Base-by-base conservation (phyloP, 2,888 invertebrate genomes). In the Plusia festucae region DNA sequence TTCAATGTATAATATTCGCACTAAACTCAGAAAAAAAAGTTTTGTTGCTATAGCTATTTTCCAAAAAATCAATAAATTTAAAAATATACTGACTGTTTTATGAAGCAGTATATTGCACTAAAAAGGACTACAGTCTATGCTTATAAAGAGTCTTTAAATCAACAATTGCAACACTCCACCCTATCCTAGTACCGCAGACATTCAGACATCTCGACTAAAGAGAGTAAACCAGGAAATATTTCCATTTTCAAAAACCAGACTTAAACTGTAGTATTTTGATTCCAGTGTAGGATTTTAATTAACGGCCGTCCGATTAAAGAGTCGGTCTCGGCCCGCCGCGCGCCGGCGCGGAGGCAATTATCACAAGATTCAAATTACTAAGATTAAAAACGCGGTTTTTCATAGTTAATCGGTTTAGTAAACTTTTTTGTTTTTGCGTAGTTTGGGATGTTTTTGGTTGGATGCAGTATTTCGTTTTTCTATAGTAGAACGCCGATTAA, bases 231-330 rank as follows among this genome's bases (percentile, higher is more conserved):
- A 49, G 46, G 20, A 49, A 18, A 18, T 49, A 49, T 49, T 49
- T 18, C 9, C 11, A 40, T 49, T 49, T 49, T 49, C 18, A 8
- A 49, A 49, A 49, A 18, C 46, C n/a, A 52, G 8, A 24, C 1
- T 40, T 44, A 11, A 44, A 53, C 24, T 34, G 15, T 22, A 46
- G n/a, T 22, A 22, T 22, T 22, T 58, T 30, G 46, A 51, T 71
- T 71, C 70, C 78, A 75, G 76, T 82, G 79, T 76, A 76, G 68
- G 73, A 73, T 79, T 82, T 82, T 83, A 82, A 83, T 83, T 84
- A 81, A 83, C 79, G 49, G 22, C 32, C 32, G 79, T 51, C 68
- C 76, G 74, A 76, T 70, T 76, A 73, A 57, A 68, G 65, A 75
- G 75, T 72, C 71, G 46, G 13, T 9, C 30, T 78, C 75, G 76